phyloP scores from a whole-genome alignment of 2,888 invertebrate genomes.

The Schrankia costaestrigalis region DNA sequence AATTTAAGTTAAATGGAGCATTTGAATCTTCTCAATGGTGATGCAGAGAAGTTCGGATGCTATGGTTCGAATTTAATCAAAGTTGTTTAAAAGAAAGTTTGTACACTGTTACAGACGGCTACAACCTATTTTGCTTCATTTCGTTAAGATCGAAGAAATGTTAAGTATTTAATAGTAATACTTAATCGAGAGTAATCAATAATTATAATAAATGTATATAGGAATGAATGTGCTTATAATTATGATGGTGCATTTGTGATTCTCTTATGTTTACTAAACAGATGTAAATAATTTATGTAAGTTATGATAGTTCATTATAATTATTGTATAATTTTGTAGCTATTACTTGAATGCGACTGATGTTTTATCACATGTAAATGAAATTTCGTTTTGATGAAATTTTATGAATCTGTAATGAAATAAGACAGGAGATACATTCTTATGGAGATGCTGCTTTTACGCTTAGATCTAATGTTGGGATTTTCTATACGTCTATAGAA shows the following conservation, averaged over 20 bases:
- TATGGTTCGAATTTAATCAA: conserved; percentile 14
- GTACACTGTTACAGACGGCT: no score
- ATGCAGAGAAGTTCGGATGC: no score
- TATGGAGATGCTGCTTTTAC: conserved; percentile 34
- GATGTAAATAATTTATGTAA: conserved; percentile 75
- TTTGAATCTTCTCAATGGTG: conserved; percentile 10
- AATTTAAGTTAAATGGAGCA: conserved; percentile 11
- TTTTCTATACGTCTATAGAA: conserved; percentile 18
- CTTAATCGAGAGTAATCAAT: conserved; percentile 41
- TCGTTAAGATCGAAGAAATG: conserved; percentile 21
- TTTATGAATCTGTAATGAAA: background rate
- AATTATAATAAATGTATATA: conserved; percentile 59
- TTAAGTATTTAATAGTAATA: conserved; percentile 28
- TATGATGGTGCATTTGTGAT: conserved; percentile 62
- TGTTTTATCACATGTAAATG: conserved; percentile 35
- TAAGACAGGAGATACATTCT: conserved; percentile 2
- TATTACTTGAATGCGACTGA: conserved; percentile 63
- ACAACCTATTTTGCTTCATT: no score
- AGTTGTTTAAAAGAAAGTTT: conserved; percentile 9
- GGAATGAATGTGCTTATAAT: conserved; percentile 61
- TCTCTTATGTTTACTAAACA: conserved; percentile 55
- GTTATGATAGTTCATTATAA: conserved; percentile 60
- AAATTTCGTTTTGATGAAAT: conserved; percentile 3
- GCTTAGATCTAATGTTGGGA: conserved; percentile 15
- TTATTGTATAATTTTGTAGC: conserved; percentile 56